A percentile compares a stretch with the other conserved stretches of the same genome.
Evolutionary conservation across 2,888 invertebrate genomes (phyloP).

Genomic region (Amphipoea oculea): DNA sequence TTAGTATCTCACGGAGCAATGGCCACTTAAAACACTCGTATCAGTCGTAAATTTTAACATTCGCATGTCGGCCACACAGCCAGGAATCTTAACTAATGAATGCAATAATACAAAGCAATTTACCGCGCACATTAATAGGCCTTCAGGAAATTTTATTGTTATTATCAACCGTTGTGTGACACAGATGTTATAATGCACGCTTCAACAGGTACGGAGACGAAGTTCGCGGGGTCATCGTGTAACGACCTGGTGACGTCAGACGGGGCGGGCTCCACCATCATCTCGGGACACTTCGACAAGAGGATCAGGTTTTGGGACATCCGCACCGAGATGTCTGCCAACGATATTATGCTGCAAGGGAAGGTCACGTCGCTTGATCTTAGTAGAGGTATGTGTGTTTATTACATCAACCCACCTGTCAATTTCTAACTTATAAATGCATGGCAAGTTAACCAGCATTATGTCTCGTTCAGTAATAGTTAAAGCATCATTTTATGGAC

Average conservation of each 20-base stretch:
- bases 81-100: conserved; percentile 46
- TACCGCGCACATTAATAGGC: conserved; percentile 48
- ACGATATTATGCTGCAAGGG: conserved; percentile 97
- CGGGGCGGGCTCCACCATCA: conserved; percentile 96
- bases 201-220: conserved; percentile 95
- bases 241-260: conserved; percentile 98
- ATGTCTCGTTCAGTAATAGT: conserved; percentile 12
- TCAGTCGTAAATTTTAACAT: conserved; percentile 28
- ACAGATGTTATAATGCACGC: conserved; percentile 50
- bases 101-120: conserved; percentile 44
- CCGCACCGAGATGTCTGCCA: conserved; percentile 95
- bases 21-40: conserved; percentile 20
- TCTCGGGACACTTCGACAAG: conserved; percentile 99
- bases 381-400: conserved; percentile 93
- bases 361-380: conserved; percentile 98
- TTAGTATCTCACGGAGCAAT: conserved; percentile 3
- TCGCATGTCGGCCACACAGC: conserved; percentile 29
- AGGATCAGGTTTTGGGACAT: conserved; percentile 99
- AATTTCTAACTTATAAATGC: conserved; percentile 15
- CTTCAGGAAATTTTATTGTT: conserved; percentile 57
- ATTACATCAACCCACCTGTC: conserved; percentile 14
- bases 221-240: conserved; percentile 99
- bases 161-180: conserved; percentile 55
- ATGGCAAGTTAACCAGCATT: conserved; percentile 5
- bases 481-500: conserved; percentile 37